Percentiles rank a stretch among this genome's conserved stretches.
Evolutionary conservation across 2,888 invertebrate species (phyloP).

Genomic region (Pheosia tremula): DNA sequence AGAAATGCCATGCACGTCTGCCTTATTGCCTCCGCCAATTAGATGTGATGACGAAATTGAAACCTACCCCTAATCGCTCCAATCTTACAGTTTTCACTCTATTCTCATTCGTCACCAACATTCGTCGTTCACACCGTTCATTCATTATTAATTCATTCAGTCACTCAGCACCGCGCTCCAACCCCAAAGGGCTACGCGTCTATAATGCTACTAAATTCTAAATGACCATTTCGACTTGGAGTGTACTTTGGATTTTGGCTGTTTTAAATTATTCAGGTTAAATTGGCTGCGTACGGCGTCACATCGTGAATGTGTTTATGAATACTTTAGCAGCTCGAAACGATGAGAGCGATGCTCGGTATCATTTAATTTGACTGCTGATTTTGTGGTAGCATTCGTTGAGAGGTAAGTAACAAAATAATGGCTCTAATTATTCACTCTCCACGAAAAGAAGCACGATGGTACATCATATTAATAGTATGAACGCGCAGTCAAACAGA

Average conservation of each 20-base stretch:
- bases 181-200: conserved; percentile 47
- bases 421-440: too few relatives aligned
- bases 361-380: conserved; percentile 3
- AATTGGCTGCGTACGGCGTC: conserved; percentile 47
- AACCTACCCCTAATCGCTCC: neutral
- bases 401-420: too few relatives aligned
- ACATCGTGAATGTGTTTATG: neutral
- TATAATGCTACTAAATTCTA: conserved; percentile 64
- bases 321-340: conserved; percentile 3
- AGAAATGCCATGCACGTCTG: too few relatives aligned
- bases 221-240: conserved; percentile 58
- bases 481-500: too few relatives aligned
- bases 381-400: neutral
- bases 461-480: too few relatives aligned
- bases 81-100: neutral
- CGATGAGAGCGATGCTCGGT: neutral
- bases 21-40: neutral
- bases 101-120: conserved; percentile 15
- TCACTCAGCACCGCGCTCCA: conserved; percentile 35
- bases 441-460: too few relatives aligned
- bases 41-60: neutral
- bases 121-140: conserved; percentile 33
- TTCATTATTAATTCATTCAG: conserved; percentile 50
- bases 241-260: conserved; percentile 40
- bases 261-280: conserved; percentile 53